Evolutionary conservation across 2,113 vertebrate species (phyloP), one percentile per base, ranked within the genome.

Genomic region (Pandion haliaetus): DNA sequence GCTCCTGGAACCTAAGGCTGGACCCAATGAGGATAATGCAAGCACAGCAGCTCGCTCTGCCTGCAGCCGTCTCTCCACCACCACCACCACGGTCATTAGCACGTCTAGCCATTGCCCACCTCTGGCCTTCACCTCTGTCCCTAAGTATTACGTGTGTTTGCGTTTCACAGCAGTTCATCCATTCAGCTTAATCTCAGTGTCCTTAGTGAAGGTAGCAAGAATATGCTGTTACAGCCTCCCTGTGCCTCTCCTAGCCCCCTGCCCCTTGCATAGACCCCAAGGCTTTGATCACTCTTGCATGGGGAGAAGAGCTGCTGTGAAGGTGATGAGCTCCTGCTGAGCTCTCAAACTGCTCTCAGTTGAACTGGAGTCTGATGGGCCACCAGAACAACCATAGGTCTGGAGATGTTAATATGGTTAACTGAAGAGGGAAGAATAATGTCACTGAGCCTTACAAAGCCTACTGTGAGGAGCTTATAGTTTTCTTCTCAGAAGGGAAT

Each of bases 21-120:
- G 54, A 36, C 36, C 34, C 32, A 24, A 8, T 1, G 29, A 61
- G 54, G 40, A 17, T 6, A 40, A 26, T 2, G 18, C 29, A 87
- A 72, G 34, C 55, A 50, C 32, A 61, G 54, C 2, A 3, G 63
- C 59, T 77, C 63, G 49, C 54, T 49, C 49, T 3, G 3, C 17
- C 54, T 0, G 0, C 67, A 86, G 40, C n/a, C 20, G 4, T 10
- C 47, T 44, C 38, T 55, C 31, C 26, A 28, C 0, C 10, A 20
- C 13, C 16, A 17, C 32, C 63, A 65, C 47, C 9, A 2, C 0
- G 0, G 8, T 8, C 80, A 38, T 23, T 21, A 54, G 31, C 17
- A 42, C 38, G 17, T 11, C 12, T 36, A 44, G 59, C 16, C 28
- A 26, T 0, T 9, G 23, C 0, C 2, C 40, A 24, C 7, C 32